phyloP scores from a whole-genome alignment of 2,797 vertebrate species.

The Enteromius afrohamiltoni region DNA sequence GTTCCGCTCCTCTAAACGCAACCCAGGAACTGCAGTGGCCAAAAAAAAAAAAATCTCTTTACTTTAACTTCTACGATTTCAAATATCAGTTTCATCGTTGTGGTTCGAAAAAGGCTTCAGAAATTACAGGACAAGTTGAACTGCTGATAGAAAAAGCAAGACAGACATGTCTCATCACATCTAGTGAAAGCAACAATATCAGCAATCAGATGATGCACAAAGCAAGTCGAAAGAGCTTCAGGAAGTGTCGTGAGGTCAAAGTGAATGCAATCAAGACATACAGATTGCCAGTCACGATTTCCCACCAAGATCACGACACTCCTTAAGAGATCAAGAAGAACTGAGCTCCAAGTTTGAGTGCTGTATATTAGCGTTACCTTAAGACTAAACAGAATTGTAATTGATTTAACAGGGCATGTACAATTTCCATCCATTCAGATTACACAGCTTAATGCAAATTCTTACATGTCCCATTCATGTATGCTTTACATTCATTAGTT shows the following conservation, averaged over 20 bases:
- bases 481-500: neutral
- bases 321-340: neutral
- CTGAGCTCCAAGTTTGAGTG: neutral
- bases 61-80: neutral
- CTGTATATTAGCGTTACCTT: neutral
- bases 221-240: conserved; percentile 19
- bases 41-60: neutral
- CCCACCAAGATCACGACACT: neutral
- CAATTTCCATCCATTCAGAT: neutral
- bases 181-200: conserved; percentile 34
- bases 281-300: conserved; percentile 39
- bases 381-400: neutral
- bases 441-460: neutral
- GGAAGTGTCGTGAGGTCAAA: conserved; percentile 23
- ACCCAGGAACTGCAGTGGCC: neutral
- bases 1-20: conserved; percentile 27
- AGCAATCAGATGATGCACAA: conserved; percentile 44
- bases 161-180: conserved; percentile 11
- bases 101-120: conserved; percentile 6
- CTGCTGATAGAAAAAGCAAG: conserved; percentile 13
- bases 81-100: conserved; percentile 1
- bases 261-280: conserved; percentile 47
- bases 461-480: neutral
- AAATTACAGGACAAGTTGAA: conserved; percentile 39
- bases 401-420: neutral